Conservation (phyloP, 2,113 vertebrate genomes). For the Monopterus albus region DNA sequence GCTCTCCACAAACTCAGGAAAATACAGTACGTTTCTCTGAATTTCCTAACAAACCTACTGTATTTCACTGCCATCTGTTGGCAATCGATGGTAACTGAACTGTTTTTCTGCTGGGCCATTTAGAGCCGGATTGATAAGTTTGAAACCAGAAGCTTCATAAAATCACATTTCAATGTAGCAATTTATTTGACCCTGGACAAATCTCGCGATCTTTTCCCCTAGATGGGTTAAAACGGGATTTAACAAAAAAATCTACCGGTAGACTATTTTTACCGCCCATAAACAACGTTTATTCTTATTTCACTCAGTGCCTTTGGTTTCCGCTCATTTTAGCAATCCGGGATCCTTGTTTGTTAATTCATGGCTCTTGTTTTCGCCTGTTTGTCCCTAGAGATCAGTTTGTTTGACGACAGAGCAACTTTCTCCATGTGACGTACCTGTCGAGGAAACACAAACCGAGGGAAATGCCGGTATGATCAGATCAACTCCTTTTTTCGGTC, state of each 20-base stretch:
- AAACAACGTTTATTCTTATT: neutral
- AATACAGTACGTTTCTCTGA: no score
- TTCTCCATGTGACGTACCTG: constrained; percentile 72
- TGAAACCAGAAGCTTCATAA: no score
- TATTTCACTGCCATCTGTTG: constrained; percentile 52
- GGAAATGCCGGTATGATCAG: constrained; percentile 19
- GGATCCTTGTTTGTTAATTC: constrained; percentile 54
- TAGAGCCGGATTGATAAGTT: neutral
- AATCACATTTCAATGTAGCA: neutral
- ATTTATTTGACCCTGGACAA: neutral
- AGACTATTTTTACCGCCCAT: no score
- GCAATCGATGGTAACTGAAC: neutral
- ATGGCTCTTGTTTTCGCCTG: constrained; percentile 58
- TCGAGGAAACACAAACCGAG: constrained; percentile 36
- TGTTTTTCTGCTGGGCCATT: neutral
- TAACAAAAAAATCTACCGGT: neutral
- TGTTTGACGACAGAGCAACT: constrained; percentile 74
- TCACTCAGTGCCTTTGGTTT: neutral
- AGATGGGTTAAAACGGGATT: neutral
- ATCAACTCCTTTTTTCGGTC: neutral
- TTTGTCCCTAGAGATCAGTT: constrained; percentile 53
- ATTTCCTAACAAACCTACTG: neutral
- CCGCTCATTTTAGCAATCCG: constrained; percentile 42
- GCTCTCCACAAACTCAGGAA: neutral
- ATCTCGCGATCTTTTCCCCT: constrained; percentile 14